Evolutionary conservation across 2,888 invertebrate species (phyloP), one percentile per base, ranked within the genome.

Genomic region (Lathronympha strigana): DNA sequence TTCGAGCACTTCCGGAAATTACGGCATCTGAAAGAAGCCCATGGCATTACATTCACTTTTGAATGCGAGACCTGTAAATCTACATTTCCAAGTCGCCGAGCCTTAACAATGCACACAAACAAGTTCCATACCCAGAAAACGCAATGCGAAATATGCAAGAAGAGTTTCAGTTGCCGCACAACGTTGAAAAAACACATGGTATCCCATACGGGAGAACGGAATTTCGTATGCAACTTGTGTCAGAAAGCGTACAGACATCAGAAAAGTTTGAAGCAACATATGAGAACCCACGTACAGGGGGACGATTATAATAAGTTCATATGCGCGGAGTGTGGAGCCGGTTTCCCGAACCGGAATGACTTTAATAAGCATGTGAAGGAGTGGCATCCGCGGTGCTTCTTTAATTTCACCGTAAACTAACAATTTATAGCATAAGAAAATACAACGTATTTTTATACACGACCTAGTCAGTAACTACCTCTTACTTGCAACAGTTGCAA

Each of bases 171-270:
- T 33, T 87, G 86, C n/a, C 67, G 82, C 0, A 81, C 86, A 0
- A 80, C 84, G 0, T 71, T 89, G 50, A 87, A 82, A 61, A 82
- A 83, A 6, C 88, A 89, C 47, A 80, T 86, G 82, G 68, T 82
- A 0, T 80, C 80, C 0, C 88, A 89, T 62, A 82, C 86, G 0
- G 83, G 82, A 0, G 87, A 85, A 45, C 78, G 82, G 51, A 84
- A 83, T 64, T 85, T 77, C 38, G 57, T 79, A 0, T 93, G 93
- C 69, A 73, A 77, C 9, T 63, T 90, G 0, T 93, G 93, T 63
- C 83, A 87, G 38, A 93, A 93, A 68, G 83, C 90, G 0, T 93
- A 93, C 55, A 87, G 90, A 57, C 90, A 92, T 45, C 90, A 91
- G 71, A 90, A 84, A 66, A 87, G 83, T 55, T 70, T 89, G 71